Evolutionary conservation across 2,113 vertebrate species (phyloP).

Genomic region (Todiramphus chloris): DNA sequence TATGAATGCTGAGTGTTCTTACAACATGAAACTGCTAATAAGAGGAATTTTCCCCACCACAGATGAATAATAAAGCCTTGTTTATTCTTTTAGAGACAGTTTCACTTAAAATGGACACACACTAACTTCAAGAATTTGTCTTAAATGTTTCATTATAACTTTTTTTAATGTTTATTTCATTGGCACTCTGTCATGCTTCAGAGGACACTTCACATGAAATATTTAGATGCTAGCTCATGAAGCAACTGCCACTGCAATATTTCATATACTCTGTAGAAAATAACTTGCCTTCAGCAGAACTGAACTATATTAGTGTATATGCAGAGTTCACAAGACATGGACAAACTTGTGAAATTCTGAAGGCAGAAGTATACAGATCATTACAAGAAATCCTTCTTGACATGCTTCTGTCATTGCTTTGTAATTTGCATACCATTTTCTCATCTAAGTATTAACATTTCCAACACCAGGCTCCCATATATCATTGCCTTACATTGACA

Average conservation of each 20-base stretch:
- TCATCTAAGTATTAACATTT: neutral
- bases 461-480: conserved; percentile 32
- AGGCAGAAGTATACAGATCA: neutral
- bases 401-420: conserved; percentile 4
- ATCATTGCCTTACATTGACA: conserved; percentile 81
- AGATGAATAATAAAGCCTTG: neutral
- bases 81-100: neutral
- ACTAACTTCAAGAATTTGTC: neutral
- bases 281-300: neutral
- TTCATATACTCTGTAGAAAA: neutral
- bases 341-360: neutral
- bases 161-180: neutral
- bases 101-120: neutral
- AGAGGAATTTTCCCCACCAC: neutral
- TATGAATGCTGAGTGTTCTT: neutral
- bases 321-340: neutral
- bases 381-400: neutral
- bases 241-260: neutral
- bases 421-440: conserved; percentile 38
- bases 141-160: neutral
- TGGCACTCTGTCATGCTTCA: neutral
- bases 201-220: neutral
- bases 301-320: neutral
- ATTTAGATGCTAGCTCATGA: neutral
- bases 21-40: neutral